phyloP scores from a whole-genome alignment of 2,888 invertebrate genomes.

The Xestia rhomboidea region DNA sequence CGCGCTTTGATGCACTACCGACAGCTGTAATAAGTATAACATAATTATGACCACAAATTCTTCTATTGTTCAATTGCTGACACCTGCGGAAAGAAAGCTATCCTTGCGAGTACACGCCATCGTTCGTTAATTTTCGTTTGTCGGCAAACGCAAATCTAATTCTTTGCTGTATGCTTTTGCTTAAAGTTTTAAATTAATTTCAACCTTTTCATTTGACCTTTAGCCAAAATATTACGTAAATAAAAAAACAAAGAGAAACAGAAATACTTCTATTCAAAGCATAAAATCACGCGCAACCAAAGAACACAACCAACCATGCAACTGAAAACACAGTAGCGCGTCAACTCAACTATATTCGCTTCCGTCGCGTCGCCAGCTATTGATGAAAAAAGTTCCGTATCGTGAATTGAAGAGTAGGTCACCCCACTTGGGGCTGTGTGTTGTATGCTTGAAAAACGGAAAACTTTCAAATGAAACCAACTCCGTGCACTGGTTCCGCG shows the following conservation, averaged over 20 bases:
- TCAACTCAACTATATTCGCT: conserved; percentile 45
- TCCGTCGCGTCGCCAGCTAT: conserved; percentile 50
- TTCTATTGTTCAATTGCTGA: not conserved
- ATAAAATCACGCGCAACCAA: conserved; percentile 1
- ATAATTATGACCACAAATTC: not conserved
- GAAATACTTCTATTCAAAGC: too few species aligned
- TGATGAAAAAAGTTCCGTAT: conserved; percentile 67
- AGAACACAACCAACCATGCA: conserved; percentile 20
- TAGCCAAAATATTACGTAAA: not conserved
- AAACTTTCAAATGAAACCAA: conserved; percentile 67
- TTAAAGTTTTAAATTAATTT: not conserved
- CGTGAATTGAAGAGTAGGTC: conserved; percentile 64
- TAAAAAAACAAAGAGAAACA: not conserved
- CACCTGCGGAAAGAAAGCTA: not conserved
- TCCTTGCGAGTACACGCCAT: not conserved
- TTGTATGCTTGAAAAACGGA: conserved; percentile 55
- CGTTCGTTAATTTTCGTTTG: not conserved
- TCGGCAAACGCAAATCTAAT: not conserved
- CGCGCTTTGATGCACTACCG: not conserved
- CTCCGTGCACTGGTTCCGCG: conserved; percentile 35
- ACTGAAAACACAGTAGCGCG: conserved; percentile 35
- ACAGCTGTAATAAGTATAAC: not conserved
- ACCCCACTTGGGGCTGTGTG: conserved; percentile 58
- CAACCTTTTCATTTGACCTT: not conserved
- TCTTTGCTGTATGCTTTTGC: not conserved